These are phyloP conservation scores for Hassar affinis DNA, from an alignment of 2,113 vertebrate species.

Conservation along the genomic window DNA sequence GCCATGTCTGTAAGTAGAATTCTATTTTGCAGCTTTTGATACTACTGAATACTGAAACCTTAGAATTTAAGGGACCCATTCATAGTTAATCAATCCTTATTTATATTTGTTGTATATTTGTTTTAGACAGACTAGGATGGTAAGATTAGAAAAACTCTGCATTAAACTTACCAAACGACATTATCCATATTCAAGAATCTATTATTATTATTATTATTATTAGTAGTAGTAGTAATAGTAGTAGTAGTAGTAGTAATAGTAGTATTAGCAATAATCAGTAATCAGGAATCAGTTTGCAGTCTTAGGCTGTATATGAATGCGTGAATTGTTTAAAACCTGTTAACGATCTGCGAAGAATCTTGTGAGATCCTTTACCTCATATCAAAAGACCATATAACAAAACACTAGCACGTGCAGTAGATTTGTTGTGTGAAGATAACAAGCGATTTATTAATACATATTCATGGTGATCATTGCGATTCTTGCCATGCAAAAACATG, in stretches of 20 bases:
- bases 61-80: not conserved
- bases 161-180: not conserved
- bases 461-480: not conserved
- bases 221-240: not conserved
- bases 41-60: not conserved
- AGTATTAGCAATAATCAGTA: too few relatives aligned
- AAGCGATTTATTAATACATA: slow-evolving; percentile 7
- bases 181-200: not conserved
- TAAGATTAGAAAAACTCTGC: not conserved
- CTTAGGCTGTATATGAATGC: not conserved
- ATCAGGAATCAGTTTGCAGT: not conserved
- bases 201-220: not conserved
- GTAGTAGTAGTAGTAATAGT: too few relatives aligned
- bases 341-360: not conserved
- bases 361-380: not conserved
- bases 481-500: slow-evolving; percentile 3
- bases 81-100: not conserved
- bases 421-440: not conserved
- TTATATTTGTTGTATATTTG: not conserved
- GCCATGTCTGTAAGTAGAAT: slow-evolving; percentile 50
- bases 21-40: not conserved
- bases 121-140: not conserved
- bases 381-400: not conserved
- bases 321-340: not conserved
- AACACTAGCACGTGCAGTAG: not conserved